A percentile compares a stretch with the other conserved stretches of the same genome.
Conservation (phyloP, 1,140 invertebrate species). For the Pteromalus puparum region DNA sequence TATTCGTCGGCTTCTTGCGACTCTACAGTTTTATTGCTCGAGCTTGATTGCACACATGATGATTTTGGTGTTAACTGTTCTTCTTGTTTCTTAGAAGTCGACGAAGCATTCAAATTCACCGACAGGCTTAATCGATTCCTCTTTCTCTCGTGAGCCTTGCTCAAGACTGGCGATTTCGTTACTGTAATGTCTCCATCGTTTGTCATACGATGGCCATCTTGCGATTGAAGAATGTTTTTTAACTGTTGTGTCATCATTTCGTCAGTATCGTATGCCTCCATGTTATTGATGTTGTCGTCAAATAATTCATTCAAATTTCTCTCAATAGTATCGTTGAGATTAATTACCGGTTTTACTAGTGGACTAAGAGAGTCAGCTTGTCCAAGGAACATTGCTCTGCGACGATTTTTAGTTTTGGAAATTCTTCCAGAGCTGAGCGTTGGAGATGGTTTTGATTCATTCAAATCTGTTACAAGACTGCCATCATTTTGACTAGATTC, state of each 20-base stretch:
- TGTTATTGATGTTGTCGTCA: slow-evolving; percentile 40
- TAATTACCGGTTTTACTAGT: slow-evolving; percentile 21
- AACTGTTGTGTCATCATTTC: slow-evolving; percentile 60
- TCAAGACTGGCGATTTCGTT: not conserved
- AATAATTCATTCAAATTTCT: slow-evolving; percentile 63
- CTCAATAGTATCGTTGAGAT: slow-evolving; percentile 60
- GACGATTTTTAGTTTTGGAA: slow-evolving; percentile 6
- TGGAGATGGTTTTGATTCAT: slow-evolving; percentile 18
- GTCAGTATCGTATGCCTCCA: slow-evolving; percentile 36
- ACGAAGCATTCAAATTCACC: slow-evolving; percentile 8
- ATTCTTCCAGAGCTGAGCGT: not conserved
- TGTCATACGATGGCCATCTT: not conserved
- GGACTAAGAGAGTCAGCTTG: not conserved
- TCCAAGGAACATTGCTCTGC: not conserved
- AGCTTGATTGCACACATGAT: not conserved
- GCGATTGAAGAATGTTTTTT: slow-evolving; percentile 57
- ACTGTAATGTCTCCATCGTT: not conserved
- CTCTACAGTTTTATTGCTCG: slow-evolving; percentile 14
- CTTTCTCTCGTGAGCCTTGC: not conserved
- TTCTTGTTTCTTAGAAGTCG: not conserved
- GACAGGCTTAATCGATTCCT: not conserved
- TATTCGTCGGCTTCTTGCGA: slow-evolving; percentile 55
- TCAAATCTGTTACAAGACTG: not conserved
- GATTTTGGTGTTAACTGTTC: slow-evolving; percentile 5
- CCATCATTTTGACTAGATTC: slow-evolving; percentile 51